These are phyloP conservation scores for Delichon dasypus DNA, from an alignment of 2,797 vertebrate genomes.

Conservation along the genomic window DNA sequence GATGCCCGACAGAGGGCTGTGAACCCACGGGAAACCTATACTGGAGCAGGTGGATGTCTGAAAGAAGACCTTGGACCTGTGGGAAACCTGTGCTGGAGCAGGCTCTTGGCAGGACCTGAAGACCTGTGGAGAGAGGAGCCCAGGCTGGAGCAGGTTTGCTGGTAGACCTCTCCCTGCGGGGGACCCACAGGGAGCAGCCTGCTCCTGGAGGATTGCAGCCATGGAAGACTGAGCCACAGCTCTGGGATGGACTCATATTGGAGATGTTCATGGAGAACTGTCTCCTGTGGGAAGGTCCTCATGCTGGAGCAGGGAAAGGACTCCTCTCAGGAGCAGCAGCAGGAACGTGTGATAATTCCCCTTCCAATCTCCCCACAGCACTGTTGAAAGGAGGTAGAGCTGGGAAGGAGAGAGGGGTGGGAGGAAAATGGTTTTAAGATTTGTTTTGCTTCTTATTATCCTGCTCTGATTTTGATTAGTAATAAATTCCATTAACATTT, in stretches of 20 bases:
- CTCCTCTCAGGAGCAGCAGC: neutral
- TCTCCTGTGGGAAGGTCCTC: neutral
- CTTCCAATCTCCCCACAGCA: accelerated
- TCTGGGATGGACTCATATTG: neutral
- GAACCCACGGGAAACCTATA: neutral
- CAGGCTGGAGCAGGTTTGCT: neutral
- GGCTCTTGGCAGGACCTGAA: neutral
- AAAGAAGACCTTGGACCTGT: neutral
- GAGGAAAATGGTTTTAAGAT: neutral
- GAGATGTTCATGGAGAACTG: neutral
- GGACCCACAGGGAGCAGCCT: neutral
- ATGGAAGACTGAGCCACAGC: neutral
- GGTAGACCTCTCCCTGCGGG: too few species aligned
- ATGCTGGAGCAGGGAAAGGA: neutral
- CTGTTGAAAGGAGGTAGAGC: neutral
- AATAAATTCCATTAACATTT: neutral
- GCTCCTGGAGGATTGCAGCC: neutral
- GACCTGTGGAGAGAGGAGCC: neutral
- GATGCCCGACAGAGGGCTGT: neutral
- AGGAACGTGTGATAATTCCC: neutral
- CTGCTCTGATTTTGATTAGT: neutral
- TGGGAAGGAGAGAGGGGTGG: neutral
- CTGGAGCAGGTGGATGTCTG: neutral
- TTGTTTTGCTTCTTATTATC: neutral
- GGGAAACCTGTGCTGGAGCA: neutral